Percentiles rank a stretch among this genome's conserved stretches.
Evolutionary conservation across 2,113 vertebrate species (phyloP).

Genomic region (Motacilla tschutschensis): DNA sequence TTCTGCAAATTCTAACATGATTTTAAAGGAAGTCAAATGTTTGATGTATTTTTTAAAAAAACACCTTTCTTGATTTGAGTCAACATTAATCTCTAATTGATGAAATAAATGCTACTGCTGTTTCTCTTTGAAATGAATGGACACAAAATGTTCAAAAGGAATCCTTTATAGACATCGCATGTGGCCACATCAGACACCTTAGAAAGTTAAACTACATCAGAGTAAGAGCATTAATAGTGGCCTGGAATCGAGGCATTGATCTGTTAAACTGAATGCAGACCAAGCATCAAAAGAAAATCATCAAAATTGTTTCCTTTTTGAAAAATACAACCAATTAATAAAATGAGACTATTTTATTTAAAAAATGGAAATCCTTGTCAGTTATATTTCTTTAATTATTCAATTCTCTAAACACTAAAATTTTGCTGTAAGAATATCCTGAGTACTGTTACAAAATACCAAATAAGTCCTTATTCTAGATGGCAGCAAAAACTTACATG

Average conservation of each 20-base stretch:
- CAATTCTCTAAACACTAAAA: not conserved
- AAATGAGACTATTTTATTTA: not conserved
- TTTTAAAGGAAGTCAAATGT: constrained; percentile 20
- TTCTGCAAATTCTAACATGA: not conserved
- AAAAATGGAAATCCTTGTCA: not conserved
- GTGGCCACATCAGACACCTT: constrained; percentile 22
- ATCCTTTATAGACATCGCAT: constrained; percentile 24
- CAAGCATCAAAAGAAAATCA: not conserved
- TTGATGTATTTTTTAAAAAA: constrained; percentile 45
- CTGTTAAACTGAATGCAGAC: not conserved
- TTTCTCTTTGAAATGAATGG: constrained; percentile 49
- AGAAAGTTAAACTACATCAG: constrained; percentile 32
- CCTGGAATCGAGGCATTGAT: constrained; percentile 12
- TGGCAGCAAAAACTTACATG: not conserved
- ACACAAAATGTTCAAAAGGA: constrained; percentile 48
- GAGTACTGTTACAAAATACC: not conserved
- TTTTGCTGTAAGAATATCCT: not conserved
- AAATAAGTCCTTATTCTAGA: not conserved
- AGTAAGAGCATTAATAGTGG: not conserved
- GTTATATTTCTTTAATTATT: not conserved
- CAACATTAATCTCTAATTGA: constrained; percentile 47
- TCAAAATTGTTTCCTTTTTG: not conserved
- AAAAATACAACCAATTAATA: not conserved
- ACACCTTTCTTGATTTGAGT: constrained; percentile 16
- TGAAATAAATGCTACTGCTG: constrained; percentile 35